phyloP scores from a whole-genome alignment of 2,797 vertebrate species.

The Spatula versicolor region DNA sequence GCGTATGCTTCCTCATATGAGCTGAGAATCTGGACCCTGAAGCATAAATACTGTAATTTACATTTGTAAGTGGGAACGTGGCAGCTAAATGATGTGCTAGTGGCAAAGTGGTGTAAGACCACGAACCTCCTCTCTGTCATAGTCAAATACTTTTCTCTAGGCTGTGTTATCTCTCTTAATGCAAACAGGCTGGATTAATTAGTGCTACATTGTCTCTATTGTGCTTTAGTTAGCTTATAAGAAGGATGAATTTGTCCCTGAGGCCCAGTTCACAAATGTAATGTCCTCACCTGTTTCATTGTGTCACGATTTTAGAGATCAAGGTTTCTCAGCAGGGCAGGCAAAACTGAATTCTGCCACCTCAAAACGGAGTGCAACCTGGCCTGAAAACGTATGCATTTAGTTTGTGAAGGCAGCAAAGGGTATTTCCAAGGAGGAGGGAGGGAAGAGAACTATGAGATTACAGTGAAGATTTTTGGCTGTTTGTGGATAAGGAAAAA shows the following conservation, averaged over 20 bases:
- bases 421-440: neutral
- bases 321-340: neutral
- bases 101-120: neutral
- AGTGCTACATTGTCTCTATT: slow-evolving; percentile 14
- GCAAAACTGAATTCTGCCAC: neutral
- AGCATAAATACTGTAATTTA: neutral
- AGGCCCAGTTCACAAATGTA: neutral
- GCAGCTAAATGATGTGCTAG: neutral
- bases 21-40: neutral
- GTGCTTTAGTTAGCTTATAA: slow-evolving; percentile 5
- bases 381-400: neutral
- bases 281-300: slow-evolving; percentile 12
- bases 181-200: slow-evolving; percentile 50
- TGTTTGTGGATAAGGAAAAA: neutral
- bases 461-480: neutral
- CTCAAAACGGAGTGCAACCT: neutral
- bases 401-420: neutral
- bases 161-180: neutral
- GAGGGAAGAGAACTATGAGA: neutral
- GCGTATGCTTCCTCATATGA: neutral
- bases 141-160: slow-evolving; percentile 35
- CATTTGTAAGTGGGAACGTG: neutral
- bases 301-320: neutral
- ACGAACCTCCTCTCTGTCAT: neutral
- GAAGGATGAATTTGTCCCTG: slow-evolving; percentile 27